Conservation (phyloP, 1,140 invertebrate species). For the Drosophila lacertosa region DNA sequence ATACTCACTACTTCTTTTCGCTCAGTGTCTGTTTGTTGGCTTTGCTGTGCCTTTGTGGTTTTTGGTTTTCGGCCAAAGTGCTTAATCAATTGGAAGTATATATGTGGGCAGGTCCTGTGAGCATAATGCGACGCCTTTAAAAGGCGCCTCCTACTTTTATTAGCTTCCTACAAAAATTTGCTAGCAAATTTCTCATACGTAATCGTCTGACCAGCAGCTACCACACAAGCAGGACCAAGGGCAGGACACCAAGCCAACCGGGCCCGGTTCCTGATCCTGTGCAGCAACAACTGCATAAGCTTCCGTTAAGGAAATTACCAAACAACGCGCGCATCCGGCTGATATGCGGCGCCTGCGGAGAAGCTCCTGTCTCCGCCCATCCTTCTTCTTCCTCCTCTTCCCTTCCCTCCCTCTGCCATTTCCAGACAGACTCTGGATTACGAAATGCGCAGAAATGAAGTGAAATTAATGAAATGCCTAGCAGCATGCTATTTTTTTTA, state of each 20-base stretch:
- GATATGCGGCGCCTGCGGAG: constrained; percentile 68
- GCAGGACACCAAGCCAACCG: constrained; percentile 14
- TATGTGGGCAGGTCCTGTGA: constrained; percentile 15
- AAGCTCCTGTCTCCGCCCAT: constrained; percentile 39
- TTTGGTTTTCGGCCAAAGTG: constrained; percentile 44
- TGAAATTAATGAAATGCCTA: constrained; percentile 74
- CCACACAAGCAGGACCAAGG: constrained; percentile 17
- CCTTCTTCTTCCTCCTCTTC: constrained; percentile 9
- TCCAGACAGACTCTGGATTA: constrained; percentile 29
- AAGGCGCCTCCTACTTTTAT: constrained; percentile 37
- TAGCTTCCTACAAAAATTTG: constrained; percentile 52
- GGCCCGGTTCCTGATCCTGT: constrained; percentile 31
- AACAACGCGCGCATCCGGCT: constrained; percentile 78
- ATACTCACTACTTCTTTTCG: no score
- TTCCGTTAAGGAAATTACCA: constrained; percentile 81
- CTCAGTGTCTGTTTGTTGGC: constrained; percentile 6
- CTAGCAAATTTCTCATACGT: constrained; percentile 19
- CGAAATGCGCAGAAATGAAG: constrained; percentile 60
- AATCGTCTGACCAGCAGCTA: constrained; percentile 9
- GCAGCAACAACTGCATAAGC: constrained; percentile 66
- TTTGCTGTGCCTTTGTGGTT: constrained; percentile 40
- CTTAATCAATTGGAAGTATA: constrained; percentile 65
- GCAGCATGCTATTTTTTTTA: constrained; percentile 55
- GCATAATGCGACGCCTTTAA: constrained; percentile 43
- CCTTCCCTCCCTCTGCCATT: neutral